A percentile compares a stretch with the other conserved stretches of the same genome.
phyloP scores from a whole-genome alignment of 2,113 vertebrate genomes.

The Pedetes capensis region DNA sequence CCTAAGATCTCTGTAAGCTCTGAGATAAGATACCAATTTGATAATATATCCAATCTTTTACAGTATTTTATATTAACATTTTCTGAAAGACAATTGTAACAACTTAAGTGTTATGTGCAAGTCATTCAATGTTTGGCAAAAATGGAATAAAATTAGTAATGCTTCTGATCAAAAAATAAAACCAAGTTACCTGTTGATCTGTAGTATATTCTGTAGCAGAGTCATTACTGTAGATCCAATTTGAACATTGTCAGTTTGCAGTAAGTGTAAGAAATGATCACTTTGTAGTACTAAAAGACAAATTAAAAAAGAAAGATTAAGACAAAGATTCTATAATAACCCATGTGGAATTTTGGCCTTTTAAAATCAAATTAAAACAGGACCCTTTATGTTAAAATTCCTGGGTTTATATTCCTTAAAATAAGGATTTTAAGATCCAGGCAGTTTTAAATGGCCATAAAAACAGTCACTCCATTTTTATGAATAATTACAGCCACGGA shows the following conservation, averaged over 20 bases:
- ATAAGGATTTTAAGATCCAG: not conserved
- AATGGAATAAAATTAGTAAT: slow-evolving; percentile 39
- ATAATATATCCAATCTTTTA: slow-evolving; percentile 7
- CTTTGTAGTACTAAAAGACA: slow-evolving; percentile 88
- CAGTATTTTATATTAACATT: slow-evolving; percentile 4
- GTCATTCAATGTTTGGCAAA: slow-evolving; percentile 31
- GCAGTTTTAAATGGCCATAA: slow-evolving; percentile 27
- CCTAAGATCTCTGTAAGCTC: slow-evolving; percentile 2
- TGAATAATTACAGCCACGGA: not conserved
- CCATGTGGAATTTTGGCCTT: slow-evolving; percentile 7
- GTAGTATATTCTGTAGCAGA: slow-evolving; percentile 88
- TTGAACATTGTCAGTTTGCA: slow-evolving; percentile 89
- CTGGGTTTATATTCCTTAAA: not conserved
- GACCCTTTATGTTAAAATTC: slow-evolving; percentile 16
- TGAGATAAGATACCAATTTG: slow-evolving; percentile 8
- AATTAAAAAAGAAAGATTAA: slow-evolving; percentile 64
- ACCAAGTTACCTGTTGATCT: slow-evolving; percentile 87
- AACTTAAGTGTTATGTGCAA: not conserved
- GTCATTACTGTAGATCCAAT: slow-evolving; percentile 85
- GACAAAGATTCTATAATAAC: not conserved
- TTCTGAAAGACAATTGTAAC: not conserved
- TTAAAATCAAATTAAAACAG: slow-evolving; percentile 48
- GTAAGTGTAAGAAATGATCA: slow-evolving; percentile 88
- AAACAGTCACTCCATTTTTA: slow-evolving; percentile 27
- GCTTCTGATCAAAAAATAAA: slow-evolving; percentile 30